Percentiles rank a stretch among this genome's conserved stretches.
Evolutionary conservation across 2,888 invertebrate genomes (phyloP).

Genomic region (Ectemnius continuus): DNA sequence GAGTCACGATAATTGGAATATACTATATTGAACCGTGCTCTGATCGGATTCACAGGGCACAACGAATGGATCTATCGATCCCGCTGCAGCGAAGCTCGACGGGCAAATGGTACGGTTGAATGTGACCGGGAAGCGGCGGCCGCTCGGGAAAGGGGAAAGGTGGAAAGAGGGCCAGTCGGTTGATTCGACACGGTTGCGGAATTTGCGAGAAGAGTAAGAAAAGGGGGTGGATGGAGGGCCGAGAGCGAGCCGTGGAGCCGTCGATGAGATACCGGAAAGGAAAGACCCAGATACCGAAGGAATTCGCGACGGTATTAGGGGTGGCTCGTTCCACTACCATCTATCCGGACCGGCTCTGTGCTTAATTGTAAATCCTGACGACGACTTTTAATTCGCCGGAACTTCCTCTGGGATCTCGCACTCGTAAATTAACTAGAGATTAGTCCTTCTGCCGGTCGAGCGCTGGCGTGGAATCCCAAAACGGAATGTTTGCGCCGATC

Average conservation of each 20-base stretch:
- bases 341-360: not conserved
- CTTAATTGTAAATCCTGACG: not conserved
- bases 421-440: slow-evolving; percentile 41
- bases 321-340: slow-evolving; percentile 22
- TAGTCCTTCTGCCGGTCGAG: slow-evolving; percentile 18
- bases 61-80: slow-evolving; percentile 58
- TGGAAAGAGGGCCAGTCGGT: not conserved
- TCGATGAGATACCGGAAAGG: slow-evolving; percentile 15
- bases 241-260: not conserved
- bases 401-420: slow-evolving; percentile 31
- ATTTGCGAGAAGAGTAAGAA: slow-evolving; percentile 8
- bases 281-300: slow-evolving; percentile 22
- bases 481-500: no score
- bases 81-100: slow-evolving; percentile 28
- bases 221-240: not conserved
- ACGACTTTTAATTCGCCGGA: slow-evolving; percentile 16
- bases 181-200: slow-evolving; percentile 27
- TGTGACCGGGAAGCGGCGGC: slow-evolving; percentile 27
- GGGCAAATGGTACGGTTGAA: slow-evolving; percentile 8
- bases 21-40: slow-evolving; percentile 41
- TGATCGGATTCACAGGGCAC: slow-evolving; percentile 16
- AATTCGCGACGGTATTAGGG: slow-evolving; percentile 34
- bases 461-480: slow-evolving; percentile 9
- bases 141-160: not conserved
- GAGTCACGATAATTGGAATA: slow-evolving; percentile 63